Evolutionary conservation across 2,888 invertebrate genomes (phyloP), one percentile per base, ranked within the genome.

Genomic region (Rotaria sp.): DNA sequence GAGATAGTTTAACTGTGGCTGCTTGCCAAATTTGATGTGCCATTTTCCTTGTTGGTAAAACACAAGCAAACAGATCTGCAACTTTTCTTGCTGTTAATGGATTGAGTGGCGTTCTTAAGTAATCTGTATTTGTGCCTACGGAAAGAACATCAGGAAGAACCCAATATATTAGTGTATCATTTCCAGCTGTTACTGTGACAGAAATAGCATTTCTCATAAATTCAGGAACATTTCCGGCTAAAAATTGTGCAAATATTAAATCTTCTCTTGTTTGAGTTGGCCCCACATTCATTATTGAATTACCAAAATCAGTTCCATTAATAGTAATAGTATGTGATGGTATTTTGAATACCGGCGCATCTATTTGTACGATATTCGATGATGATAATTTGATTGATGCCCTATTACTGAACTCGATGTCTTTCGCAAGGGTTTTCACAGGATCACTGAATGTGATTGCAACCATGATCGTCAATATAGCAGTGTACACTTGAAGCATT

Each of bases 1-100:
- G 80, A 45, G 4, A 26, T 45, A 80, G 15, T 15, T 80, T 80
- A n/a, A 80, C 15, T 80, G 80, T 80, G 0, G 80, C 80, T 45
- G 80, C 80, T 80, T 80, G 80, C 80, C 80, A 80, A 13, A 80
- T 80, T 80, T 80, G 80, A 45, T 45, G 8, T n/a, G 80, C 80
- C 80, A 80, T 80, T 45, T 80, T 80, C 15, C n/a, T 80, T 24
- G 80, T 80, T 41, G 80, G 80, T 5, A 80, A 7, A 26, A 45
- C n/a, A 45, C 26, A 26, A 80, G 45, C 11, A 21, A 3, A 80
- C 10, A 80, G 26, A 80, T 80, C 80, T n/a, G 80, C 80, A n/a
- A 80, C 7, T 80, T 45, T 80, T 18, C 10, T 41, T 26, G 80
- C 80, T 15, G 80, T 80, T 41, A 80, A 80, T 45, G 80, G 80